Evolutionary conservation across 2,888 invertebrate genomes (phyloP).

Genomic region (Drosophila merina): DNA sequence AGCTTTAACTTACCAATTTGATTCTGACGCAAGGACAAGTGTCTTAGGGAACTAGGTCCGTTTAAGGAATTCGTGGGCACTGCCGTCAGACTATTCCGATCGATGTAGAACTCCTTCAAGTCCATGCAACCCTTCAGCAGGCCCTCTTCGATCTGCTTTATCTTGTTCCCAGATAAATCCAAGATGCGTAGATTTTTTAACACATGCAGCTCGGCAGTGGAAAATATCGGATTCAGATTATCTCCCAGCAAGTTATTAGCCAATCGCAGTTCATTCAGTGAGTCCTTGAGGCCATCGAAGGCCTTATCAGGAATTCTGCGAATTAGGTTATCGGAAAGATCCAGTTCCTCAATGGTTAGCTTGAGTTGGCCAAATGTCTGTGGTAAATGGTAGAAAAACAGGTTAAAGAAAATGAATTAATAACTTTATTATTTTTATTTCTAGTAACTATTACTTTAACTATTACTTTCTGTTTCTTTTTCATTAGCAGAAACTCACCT

Average conservation of each 20-base stretch:
- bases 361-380: conserved; percentile 89
- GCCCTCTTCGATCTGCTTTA: conserved; percentile 93
- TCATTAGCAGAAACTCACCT: conserved; percentile 84
- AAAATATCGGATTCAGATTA: conserved; percentile 95
- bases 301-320: conserved; percentile 91
- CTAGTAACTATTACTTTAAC: background rate
- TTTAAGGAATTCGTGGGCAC: conserved; percentile 92
- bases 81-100: conserved; percentile 90
- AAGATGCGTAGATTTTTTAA: conserved; percentile 89
- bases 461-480: background rate
- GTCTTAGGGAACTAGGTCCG: conserved; percentile 90
- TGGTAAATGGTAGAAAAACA: too few species aligned
- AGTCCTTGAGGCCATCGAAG: conserved; percentile 87
- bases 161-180: conserved; percentile 92
- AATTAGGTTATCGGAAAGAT: conserved; percentile 93
- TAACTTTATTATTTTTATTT: background rate
- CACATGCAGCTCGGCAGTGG: conserved; percentile 92
- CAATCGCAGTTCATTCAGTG: conserved; percentile 89
- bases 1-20: conserved; percentile 88
- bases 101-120: conserved; percentile 91
- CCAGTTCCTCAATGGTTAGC: conserved; percentile 90
- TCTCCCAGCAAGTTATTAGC: conserved; percentile 94
- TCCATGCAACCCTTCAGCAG: conserved; percentile 92
- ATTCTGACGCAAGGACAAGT: conserved; percentile 91
- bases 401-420: background rate